These are phyloP conservation scores for Calameuta filiformis DNA, from an alignment of 2,888 invertebrate species.

Conservation along the genomic window DNA sequence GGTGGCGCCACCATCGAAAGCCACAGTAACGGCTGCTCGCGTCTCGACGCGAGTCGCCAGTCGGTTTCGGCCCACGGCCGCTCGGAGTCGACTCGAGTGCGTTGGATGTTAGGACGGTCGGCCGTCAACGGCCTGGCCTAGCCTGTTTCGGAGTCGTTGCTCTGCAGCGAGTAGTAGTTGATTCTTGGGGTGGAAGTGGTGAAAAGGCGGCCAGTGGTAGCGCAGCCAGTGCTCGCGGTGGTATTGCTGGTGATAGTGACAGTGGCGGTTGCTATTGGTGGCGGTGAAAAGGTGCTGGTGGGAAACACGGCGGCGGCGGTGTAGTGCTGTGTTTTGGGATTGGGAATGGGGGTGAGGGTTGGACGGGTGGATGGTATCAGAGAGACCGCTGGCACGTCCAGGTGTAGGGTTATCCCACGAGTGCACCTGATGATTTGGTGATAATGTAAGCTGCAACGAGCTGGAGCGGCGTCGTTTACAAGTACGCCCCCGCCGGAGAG, in stretches of 20 bases:
- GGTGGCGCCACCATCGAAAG: constrained; percentile 2
- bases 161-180: background rate
- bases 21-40: constrained; percentile 24
- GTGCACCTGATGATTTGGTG: constrained; percentile 12
- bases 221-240: background rate
- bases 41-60: constrained; percentile 16
- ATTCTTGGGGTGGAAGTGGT: background rate
- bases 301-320: constrained; percentile 15
- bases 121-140: constrained; percentile 4
- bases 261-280: background rate
- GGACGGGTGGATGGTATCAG: constrained; percentile 12
- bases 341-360: constrained; percentile 16
- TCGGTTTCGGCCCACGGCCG: constrained; percentile 23
- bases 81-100: constrained; percentile 21
- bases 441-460: constrained; percentile 10
- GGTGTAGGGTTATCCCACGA: background rate
- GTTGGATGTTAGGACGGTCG: constrained; percentile 5
- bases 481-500: constrained; percentile 31
- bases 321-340: constrained; percentile 15
- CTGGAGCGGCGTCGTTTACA: constrained; percentile 20
- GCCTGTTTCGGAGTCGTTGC: background rate
- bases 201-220: background rate
- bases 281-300: background rate
- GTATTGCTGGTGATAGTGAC: background rate
- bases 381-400: constrained; percentile 14